These are phyloP conservation scores for Lutjanus campechanus DNA, from an alignment of 2,797 vertebrate genomes.

Conservation along the genomic window DNA sequence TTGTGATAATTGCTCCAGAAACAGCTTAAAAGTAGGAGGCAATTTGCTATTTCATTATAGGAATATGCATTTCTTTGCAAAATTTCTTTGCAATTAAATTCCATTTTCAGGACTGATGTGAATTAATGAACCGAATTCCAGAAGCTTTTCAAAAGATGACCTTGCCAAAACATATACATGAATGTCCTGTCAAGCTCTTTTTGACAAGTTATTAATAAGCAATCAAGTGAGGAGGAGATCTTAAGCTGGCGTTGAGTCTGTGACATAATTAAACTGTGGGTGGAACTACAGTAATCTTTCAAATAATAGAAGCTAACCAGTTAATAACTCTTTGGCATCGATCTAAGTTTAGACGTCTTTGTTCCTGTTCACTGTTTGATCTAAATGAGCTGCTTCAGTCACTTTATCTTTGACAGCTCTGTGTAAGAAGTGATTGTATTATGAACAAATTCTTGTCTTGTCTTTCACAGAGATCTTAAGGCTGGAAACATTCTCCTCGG, in stretches of 20 bases:
- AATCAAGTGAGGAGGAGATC: neutral
- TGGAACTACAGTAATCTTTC: neutral
- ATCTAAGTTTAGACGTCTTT: neutral
- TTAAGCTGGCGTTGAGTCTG: neutral
- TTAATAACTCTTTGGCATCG: neutral
- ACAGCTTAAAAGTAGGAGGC: too few relatives aligned
- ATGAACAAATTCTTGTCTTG: conserved; percentile 32
- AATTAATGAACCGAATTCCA: too few relatives aligned
- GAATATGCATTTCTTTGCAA: too few relatives aligned
- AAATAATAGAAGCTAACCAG: neutral
- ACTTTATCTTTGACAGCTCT: neutral
- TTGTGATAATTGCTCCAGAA: too few relatives aligned
- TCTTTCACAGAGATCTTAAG: conserved; percentile 93
- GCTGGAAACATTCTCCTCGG: conserved; percentile 99
- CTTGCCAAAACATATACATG: too few relatives aligned
- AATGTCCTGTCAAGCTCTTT: neutral
- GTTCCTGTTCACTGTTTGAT: conserved; percentile 3
- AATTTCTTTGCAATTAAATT: too few relatives aligned
- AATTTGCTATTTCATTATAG: too few relatives aligned
- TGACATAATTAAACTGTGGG: neutral
- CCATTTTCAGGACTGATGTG: too few relatives aligned
- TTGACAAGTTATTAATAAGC: neutral
- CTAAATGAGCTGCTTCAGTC: neutral
- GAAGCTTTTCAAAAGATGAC: too few relatives aligned
- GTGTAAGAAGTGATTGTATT: neutral